A percentile compares a stretch with the other conserved stretches of the same genome.
Conservation (phyloP, 2,888 invertebrate species). For the Hydriomena furcata region DNA sequence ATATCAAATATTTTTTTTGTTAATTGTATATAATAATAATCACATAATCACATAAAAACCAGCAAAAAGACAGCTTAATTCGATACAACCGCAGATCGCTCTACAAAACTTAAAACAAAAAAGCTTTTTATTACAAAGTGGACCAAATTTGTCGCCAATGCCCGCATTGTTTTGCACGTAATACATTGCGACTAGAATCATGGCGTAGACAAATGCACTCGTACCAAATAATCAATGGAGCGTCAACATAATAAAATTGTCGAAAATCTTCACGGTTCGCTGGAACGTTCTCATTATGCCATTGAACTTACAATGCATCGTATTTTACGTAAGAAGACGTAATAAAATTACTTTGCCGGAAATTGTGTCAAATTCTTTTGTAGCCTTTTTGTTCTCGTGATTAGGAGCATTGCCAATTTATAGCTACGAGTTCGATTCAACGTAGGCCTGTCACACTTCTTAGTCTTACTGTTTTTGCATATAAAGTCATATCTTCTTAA, state of each 20-base stretch:
- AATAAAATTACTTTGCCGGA: constrained; percentile 25
- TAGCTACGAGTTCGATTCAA: neutral
- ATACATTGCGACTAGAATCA: constrained; percentile 16
- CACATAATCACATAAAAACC: neutral
- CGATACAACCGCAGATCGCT: neutral
- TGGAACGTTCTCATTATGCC: constrained; percentile 27
- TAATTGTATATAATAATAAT: no score
- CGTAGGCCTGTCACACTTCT: no score
- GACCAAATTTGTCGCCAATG: neutral
- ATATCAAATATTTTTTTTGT: no score
- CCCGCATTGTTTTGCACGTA: neutral
- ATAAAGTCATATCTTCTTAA: no score
- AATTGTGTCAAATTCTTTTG: constrained; percentile 27
- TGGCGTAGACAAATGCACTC: constrained; percentile 8
- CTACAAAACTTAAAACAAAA: constrained; percentile 7
- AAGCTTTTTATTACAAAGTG: neutral
- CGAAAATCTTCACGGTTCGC: constrained; percentile 21
- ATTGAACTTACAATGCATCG: constrained; percentile 35
- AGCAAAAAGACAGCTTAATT: neutral
- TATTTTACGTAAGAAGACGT: constrained; percentile 30
- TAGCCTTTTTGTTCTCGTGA: neutral
- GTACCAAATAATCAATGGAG: constrained; percentile 28
- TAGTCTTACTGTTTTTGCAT: no score
- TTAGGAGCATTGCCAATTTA: neutral
- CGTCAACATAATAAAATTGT: constrained; percentile 17